Evolutionary conservation across 2,113 vertebrate species (phyloP), one percentile per base, ranked within the genome.

Genomic region (Gavia stellata): DNA sequence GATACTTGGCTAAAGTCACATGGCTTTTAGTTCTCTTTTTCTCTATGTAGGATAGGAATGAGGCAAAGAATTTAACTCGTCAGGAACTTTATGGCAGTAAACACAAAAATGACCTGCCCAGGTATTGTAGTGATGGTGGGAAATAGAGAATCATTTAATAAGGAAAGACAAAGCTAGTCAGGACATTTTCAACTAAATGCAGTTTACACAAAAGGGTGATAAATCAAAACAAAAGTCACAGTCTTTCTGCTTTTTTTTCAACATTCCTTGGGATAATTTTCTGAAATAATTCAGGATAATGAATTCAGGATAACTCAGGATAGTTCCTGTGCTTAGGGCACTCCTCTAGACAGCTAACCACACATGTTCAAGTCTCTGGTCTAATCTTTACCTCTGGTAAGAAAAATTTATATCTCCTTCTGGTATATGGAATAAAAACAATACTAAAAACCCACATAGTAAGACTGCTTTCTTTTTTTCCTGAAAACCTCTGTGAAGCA

Each of bases 331-430:
- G 14, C 1, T 2, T 63, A 55, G 18, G 7, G 6, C 12, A 44
- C 25, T 75, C 17, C 14, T 12, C 18, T 38, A 34, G 29, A n/a
- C 7, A 53, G 19, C 20, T 44, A 44, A 29, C 33, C 17, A 38
- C 38, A 18, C 4, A 1, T 14, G 18, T 33, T 84, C 31, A 42
- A 42, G 14, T 24, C 21, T 70, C 17, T 49, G 16, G 9, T 61
- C 17, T 31, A 44, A 67, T 58, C 38, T 63, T 68, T 34, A 31
- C 4, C 31, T 62, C 12, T 59, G 12, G 1, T 28, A 67, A 81
- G 36, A 67, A 81, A 42, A 33, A 17, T 7, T 3, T 34, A 0
- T 9, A 4, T 15, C 4, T 45, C 5, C 8, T 53, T 42, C 14
- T 53, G 23, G 9, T 24, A 36, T 4, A 28, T 6, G 5, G 19